Conservation (phyloP, 2,113 vertebrate species). For the Paralichthys olivaceus region DNA sequence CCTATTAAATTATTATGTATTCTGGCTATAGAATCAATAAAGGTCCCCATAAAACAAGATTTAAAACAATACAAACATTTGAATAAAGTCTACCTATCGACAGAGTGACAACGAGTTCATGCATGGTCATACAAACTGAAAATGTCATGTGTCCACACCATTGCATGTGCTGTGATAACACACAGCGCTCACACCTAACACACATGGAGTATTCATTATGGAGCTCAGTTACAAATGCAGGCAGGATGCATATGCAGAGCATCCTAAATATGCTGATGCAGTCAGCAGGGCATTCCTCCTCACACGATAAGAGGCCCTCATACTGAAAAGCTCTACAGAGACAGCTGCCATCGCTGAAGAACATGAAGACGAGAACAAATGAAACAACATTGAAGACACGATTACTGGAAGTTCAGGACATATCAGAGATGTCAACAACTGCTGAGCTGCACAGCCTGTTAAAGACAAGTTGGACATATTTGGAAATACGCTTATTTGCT, state of each 20-base stretch:
- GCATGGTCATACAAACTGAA: neutral
- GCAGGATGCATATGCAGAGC: conserved; percentile 60
- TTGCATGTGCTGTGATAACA: conserved; percentile 10
- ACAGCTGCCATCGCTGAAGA: neutral
- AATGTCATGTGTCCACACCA: neutral
- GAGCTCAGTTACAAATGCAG: conserved; percentile 70
- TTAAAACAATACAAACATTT: neutral
- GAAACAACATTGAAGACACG: neutral
- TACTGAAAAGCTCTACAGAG: conserved; percentile 21
- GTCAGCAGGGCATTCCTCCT: conserved; percentile 50
- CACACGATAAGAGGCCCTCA: conserved; percentile 38
- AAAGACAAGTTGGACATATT: no score
- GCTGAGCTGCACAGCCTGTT: neutral
- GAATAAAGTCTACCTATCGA: neutral
- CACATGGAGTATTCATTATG: conserved; percentile 74
- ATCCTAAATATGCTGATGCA: conserved; percentile 61
- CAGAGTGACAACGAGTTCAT: neutral
- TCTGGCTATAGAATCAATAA: neutral
- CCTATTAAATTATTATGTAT: fast-evolving
- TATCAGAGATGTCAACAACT: neutral
- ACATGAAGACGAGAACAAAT: neutral
- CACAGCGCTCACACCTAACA: conserved; percentile 39
- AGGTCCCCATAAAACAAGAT: neutral
- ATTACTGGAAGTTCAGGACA: neutral
- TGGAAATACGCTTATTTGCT: neutral